Percentiles rank a stretch among this genome's conserved stretches.
phyloP scores from a whole-genome alignment of 2,113 vertebrate genomes.

The Anoura caudifer region DNA sequence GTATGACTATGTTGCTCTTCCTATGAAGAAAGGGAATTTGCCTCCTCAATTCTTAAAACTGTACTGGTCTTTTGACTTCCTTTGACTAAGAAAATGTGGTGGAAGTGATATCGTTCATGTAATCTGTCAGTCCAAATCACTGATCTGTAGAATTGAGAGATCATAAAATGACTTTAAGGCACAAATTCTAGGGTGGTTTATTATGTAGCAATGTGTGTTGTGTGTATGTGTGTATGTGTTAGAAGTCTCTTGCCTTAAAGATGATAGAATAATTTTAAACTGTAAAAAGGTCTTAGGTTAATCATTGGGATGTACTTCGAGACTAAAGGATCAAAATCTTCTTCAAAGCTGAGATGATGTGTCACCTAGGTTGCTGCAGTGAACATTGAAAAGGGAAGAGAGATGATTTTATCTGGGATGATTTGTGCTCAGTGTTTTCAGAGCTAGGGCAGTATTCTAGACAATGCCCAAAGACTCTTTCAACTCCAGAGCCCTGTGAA shows the following conservation, averaged over 20 bases:
- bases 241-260: background rate
- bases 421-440: background rate
- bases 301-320: background rate
- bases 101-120: background rate
- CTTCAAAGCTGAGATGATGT: background rate
- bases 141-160: background rate
- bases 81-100: background rate
- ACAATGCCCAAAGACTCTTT: background rate
- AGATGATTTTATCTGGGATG: background rate
- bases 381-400: background rate
- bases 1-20: background rate
- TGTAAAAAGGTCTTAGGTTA: background rate
- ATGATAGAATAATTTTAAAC: slow-evolving; percentile 21
- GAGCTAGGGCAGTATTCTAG: background rate
- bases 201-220: background rate
- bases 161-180: background rate
- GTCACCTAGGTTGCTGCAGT: background rate
- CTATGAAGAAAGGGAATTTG: background rate
- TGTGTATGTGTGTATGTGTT: background rate
- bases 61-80: background rate
- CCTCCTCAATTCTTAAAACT: background rate
- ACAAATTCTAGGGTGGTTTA: background rate
- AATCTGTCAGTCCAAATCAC: background rate
- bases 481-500: background rate
- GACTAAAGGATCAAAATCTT: background rate